These are phyloP conservation scores for Acleris holmiana DNA, from an alignment of 2,888 invertebrate species.

Conservation along the genomic window DNA sequence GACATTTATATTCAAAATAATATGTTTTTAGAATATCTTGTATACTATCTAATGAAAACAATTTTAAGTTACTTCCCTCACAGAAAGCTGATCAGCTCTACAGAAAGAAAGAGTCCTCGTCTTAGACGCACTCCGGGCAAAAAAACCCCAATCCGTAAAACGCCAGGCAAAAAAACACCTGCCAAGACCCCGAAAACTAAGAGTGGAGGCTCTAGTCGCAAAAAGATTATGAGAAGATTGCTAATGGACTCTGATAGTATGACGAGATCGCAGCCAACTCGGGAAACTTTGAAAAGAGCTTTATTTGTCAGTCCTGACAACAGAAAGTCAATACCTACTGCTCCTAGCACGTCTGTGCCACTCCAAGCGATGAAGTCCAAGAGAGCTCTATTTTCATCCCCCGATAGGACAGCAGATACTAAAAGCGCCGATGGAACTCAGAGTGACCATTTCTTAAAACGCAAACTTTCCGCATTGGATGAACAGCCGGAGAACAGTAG, in stretches of 20 bases:
- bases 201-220: slow-evolving; percentile 86
- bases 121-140: slow-evolving; percentile 79
- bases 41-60: slow-evolving; percentile 38
- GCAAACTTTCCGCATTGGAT: slow-evolving; percentile 79
- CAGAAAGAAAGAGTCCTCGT: slow-evolving; percentile 78
- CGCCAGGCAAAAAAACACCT: slow-evolving; percentile 83
- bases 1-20: too few relatives aligned
- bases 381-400: slow-evolving; percentile 87
- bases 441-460: slow-evolving; percentile 68
- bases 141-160: slow-evolving; percentile 68
- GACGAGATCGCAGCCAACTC: slow-evolving; percentile 68
- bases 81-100: slow-evolving; percentile 73
- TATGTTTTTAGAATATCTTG: not conserved
- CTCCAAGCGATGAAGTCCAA: slow-evolving; percentile 85
- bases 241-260: slow-evolving; percentile 70
- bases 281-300: slow-evolving; percentile 88
- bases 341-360: slow-evolving; percentile 71
- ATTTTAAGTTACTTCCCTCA: slow-evolving; percentile 78
- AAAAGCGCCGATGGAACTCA: slow-evolving; percentile 68
- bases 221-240: slow-evolving; percentile 79
- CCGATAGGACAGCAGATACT: slow-evolving; percentile 73
- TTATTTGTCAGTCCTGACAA: slow-evolving; percentile 89
- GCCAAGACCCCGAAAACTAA: slow-evolving; percentile 81
- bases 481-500: slow-evolving; percentile 59
- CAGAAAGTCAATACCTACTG: slow-evolving; percentile 55